phyloP scores from a whole-genome alignment of 2,797 vertebrate genomes.

The Falco novaeseelandiae region DNA sequence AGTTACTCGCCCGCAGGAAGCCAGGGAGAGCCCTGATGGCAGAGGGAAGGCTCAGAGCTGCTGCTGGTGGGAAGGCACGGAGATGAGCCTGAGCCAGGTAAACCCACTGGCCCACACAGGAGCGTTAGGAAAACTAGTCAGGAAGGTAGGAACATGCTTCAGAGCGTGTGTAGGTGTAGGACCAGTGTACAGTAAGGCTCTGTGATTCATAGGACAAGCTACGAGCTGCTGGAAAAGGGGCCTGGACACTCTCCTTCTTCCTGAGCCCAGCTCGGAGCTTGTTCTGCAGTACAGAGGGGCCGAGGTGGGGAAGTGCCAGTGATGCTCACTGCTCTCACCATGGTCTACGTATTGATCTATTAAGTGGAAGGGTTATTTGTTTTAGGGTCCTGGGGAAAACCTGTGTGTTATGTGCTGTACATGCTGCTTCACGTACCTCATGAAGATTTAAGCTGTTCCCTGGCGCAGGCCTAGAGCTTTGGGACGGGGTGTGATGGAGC shows the following conservation, averaged over 20 bases:
- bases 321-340: background rate
- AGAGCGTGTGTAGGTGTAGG: background rate
- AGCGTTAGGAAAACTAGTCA: background rate
- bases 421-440: rapidly evolving
- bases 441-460: background rate
- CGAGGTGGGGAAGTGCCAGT: background rate
- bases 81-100: background rate
- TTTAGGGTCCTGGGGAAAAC: background rate
- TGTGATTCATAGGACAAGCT: background rate
- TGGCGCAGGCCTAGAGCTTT: background rate
- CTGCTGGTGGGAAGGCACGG: background rate
- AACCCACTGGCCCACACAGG: background rate
- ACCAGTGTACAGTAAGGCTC: background rate
- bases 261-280: background rate
- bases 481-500: background rate
- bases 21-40: background rate
- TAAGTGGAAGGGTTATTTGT: background rate
- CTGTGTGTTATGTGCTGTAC: background rate
- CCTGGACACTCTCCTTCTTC: background rate
- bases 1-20: background rate
- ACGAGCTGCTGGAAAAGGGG: background rate
- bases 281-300: background rate
- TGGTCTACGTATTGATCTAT: background rate
- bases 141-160: background rate
- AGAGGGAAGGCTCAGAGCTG: background rate